These are phyloP conservation scores for Papilio dardanus DNA, from an alignment of 1,140 invertebrate genomes.

Conservation along the genomic window DNA sequence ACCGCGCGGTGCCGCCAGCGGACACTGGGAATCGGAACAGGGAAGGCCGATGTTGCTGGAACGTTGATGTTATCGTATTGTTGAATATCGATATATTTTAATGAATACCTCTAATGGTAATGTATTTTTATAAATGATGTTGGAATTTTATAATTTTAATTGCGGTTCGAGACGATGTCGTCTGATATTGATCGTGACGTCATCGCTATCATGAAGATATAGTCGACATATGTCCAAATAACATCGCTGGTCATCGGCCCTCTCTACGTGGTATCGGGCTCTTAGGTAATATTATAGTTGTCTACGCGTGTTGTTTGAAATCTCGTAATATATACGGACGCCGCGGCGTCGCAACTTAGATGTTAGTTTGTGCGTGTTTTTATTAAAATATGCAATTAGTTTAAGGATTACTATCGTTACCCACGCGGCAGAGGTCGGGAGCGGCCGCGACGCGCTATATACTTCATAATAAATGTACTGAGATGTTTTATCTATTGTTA, in stretches of 20 bases:
- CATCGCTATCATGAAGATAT: not conserved
- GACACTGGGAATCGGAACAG: slow-evolving; percentile 55
- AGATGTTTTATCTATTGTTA: slow-evolving; percentile 43
- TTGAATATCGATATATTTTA: not conserved
- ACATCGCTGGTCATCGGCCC: not conserved
- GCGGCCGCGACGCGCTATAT: slow-evolving; percentile 50
- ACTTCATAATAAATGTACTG: slow-evolving; percentile 50
- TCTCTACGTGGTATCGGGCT: slow-evolving; percentile 52
- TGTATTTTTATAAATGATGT: slow-evolving; percentile 8
- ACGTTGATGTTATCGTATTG: not conserved
- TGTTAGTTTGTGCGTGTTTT: slow-evolving; percentile 75
- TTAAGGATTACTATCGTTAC: slow-evolving; percentile 76
- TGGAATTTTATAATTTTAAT: slow-evolving; percentile 1
- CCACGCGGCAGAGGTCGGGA: slow-evolving; percentile 65
- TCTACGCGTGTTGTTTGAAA: slow-evolving; percentile 78
- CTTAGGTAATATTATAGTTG: slow-evolving; percentile 66
- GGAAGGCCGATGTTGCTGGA: not conserved
- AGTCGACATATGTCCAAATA: not conserved
- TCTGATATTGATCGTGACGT: not conserved
- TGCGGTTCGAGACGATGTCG: not conserved
- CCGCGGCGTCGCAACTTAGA: slow-evolving; percentile 67
- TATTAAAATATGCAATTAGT: slow-evolving; percentile 77
- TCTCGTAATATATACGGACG: slow-evolving; percentile 79
- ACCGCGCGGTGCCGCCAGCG: slow-evolving; percentile 53
- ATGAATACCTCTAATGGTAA: not conserved